Percentiles rank a stretch among this genome's conserved stretches.
Evolutionary conservation across 2,888 invertebrate genomes (phyloP).

Genomic region (Amiota mariae): DNA sequence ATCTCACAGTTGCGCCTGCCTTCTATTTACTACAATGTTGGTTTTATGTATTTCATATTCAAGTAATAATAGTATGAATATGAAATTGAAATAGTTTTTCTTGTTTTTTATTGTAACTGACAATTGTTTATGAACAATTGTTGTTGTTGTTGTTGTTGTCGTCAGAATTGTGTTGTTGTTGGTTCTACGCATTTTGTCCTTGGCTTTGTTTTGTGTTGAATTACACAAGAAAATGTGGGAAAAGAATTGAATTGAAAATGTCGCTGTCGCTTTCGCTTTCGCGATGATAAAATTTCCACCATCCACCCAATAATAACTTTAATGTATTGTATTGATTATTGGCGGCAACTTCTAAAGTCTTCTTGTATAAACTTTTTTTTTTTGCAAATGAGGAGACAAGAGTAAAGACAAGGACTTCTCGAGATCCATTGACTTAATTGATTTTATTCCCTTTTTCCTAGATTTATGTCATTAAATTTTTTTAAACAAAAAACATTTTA

Average conservation of each 20-base stretch:
- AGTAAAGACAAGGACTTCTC: too few species aligned
- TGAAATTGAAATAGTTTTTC: constrained; percentile 19
- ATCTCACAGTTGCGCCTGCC: not conserved
- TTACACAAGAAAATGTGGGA: not conserved
- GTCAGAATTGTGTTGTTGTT: not conserved
- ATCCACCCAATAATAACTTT: too few species aligned
- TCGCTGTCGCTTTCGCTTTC: too few species aligned
- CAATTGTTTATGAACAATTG: constrained; percentile 22
- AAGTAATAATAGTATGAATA: not conserved
- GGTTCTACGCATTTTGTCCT: constrained; percentile 14
- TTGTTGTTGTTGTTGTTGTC: not conserved
- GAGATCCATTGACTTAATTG: too few species aligned
- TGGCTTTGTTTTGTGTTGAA: constrained; percentile 7
- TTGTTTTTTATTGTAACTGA: not conserved
- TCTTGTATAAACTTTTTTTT: too few species aligned
- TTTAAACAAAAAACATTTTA: constrained; percentile 37
- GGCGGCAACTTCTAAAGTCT: not conserved
- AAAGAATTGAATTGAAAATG: too few species aligned
- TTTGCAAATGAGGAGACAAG: too few species aligned
- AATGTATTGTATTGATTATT: constrained; percentile 10
- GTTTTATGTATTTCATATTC: too few species aligned
- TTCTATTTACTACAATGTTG: not conserved
- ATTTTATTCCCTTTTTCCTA: not conserved
- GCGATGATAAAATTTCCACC: too few species aligned
- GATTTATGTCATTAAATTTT: not conserved